phyloP scores from a whole-genome alignment of 2,888 invertebrate species.

The Nomada goodeniana region DNA sequence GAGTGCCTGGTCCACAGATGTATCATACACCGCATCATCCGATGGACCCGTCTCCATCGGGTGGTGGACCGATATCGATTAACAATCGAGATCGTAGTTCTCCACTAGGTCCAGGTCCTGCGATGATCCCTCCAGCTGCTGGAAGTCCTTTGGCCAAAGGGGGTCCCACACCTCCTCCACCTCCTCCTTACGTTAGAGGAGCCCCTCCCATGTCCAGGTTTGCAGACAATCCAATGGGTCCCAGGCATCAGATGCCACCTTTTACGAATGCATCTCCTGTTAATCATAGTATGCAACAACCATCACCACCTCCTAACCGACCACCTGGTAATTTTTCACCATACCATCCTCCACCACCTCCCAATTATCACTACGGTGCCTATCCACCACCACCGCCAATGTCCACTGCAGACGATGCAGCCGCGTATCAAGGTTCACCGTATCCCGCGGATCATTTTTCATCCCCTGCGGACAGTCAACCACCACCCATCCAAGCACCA shows the following conservation, averaged over 20 bases:
- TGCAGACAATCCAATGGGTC: slow-evolving; percentile 73
- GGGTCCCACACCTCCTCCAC: slow-evolving; percentile 81
- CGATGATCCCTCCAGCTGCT: slow-evolving; percentile 82
- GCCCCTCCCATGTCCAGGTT: slow-evolving; percentile 81
- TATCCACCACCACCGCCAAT: slow-evolving; percentile 84
- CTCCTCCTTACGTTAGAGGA: slow-evolving; percentile 81
- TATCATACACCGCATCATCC: slow-evolving; percentile 85
- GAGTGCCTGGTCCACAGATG: slow-evolving; percentile 81
- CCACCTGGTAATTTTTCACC: slow-evolving; percentile 83
- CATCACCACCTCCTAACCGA: slow-evolving; percentile 82
- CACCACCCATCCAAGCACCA: slow-evolving; percentile 65
- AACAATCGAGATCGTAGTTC: slow-evolving; percentile 78
- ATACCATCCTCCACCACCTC: slow-evolving; percentile 85
- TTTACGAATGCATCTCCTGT: slow-evolving; percentile 78
- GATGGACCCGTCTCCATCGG: slow-evolving; percentile 86
- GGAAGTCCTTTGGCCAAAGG: slow-evolving; percentile 83
- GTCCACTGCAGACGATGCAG: slow-evolving; percentile 83
- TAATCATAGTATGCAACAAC: slow-evolving; percentile 80
- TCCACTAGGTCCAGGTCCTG: slow-evolving; percentile 76
- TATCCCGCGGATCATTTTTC: slow-evolving; percentile 77
- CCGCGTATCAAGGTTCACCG: slow-evolving; percentile 83
- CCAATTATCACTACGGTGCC: slow-evolving; percentile 84
- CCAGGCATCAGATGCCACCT: slow-evolving; percentile 79
- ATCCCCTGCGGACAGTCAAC: slow-evolving; percentile 70
- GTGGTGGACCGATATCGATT: slow-evolving; percentile 85